A percentile compares a stretch with the other conserved stretches of the same genome.
These are phyloP conservation scores for Drosophila grimshawi DNA, from an alignment of 1,140 invertebrate genomes.

Conservation along the genomic window DNA sequence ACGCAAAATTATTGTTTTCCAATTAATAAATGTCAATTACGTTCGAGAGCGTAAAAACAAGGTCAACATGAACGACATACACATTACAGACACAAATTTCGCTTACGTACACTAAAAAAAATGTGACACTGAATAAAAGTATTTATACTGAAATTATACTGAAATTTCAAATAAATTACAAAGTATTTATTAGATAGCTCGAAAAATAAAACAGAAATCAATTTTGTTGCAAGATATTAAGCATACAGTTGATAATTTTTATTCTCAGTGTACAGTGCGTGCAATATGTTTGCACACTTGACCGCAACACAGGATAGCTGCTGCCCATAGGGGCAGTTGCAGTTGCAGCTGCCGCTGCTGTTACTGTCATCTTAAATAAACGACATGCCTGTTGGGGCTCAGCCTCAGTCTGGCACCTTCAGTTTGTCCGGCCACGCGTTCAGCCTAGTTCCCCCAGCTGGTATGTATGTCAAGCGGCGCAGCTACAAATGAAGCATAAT, in stretches of 20 bases:
- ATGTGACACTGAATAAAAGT: neutral
- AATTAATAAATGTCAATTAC: conserved; percentile 84
- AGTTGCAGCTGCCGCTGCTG: conserved; percentile 44
- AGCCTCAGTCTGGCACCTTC: conserved; percentile 35
- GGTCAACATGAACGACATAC: conserved; percentile 41
- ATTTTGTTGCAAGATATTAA: neutral
- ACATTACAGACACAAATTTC: conserved; percentile 40
- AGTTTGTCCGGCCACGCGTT: neutral
- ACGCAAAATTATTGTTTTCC: conserved; percentile 81
- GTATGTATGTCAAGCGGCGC: conserved; percentile 67
- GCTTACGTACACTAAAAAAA: neutral
- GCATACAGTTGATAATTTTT: neutral
- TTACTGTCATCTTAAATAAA: conserved; percentile 82
- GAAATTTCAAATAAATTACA: too few species aligned
- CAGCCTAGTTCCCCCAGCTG: neutral
- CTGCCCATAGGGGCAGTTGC: conserved; percentile 4
- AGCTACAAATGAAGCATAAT: conserved; percentile 76
- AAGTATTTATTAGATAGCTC: too few species aligned
- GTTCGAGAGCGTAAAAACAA: conserved; percentile 64
- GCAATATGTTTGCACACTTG: conserved; percentile 75
- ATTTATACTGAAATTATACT: neutral
- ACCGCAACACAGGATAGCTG: conserved; percentile 53
- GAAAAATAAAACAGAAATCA: too few species aligned
- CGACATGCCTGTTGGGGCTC: conserved; percentile 70
- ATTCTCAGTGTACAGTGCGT: conserved; percentile 44